Evolutionary conservation across 2,113 vertebrate genomes (phyloP), one percentile per base, ranked within the genome.

Genomic region (Eulemur macaco): DNA sequence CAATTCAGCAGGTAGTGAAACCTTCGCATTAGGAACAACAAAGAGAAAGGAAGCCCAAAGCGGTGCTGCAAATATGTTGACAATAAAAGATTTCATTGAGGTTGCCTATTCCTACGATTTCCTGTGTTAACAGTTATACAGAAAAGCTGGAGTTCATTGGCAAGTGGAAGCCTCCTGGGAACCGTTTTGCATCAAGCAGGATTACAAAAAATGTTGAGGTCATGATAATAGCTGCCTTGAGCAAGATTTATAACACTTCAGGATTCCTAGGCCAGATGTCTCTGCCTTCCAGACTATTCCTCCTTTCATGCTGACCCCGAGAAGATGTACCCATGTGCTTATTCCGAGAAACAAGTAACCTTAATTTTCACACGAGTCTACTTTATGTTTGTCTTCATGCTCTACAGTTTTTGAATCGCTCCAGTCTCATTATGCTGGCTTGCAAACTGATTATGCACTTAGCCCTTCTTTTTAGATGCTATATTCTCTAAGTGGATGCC

Each of bases 201-300:
- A 71, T 92, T 95, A 68, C 64, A 76, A 95, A 95, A 93, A 91
- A 42, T 31, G 37, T 73, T 78, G 82, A 86, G 50, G 78, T 58
- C 73, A 73, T 56, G 8, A 50, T 89, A 76, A 87, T 69, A 81
- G 52, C 73, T 86, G 34, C 68, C 76, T 96, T 87, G 31, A 82
- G 13, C 66, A 64, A 95, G 60, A 96, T 78, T 50, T 64, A 66
- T 23, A 74, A 60, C 42, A 18, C 29, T 64, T 94, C 42, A 64
- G 11, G 25, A 74, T 54, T 92, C 69, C 34, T 64, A 58, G 47
- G 42, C 39, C 58, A 92, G 54, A 82, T 77, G 77, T 56, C 50
- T 89, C 54, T 89, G 45, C 13, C 47, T 94, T 63, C 18, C 25
- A 14, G 29, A 80, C 29, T 68, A 42, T 66, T 89, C 58, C 85